A percentile compares a stretch with the other conserved stretches of the same genome.
Evolutionary conservation across 2,113 vertebrate genomes (phyloP).

Genomic region (Hemiscyllium ocellatum): DNA sequence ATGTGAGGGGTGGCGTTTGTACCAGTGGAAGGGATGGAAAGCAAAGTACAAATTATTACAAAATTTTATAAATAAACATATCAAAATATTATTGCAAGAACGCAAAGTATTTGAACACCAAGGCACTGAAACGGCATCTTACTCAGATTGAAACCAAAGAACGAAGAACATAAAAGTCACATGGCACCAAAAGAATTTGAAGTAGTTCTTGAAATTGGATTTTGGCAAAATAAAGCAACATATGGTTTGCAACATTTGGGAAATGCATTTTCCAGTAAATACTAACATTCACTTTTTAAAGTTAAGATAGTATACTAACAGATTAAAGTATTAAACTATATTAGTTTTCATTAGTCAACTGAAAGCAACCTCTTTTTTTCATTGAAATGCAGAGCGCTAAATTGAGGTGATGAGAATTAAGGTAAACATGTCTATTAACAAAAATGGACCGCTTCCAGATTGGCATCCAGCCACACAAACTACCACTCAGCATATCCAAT

Average conservation of each 20-base stretch:
- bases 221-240: not conserved
- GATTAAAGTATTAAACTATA: slow-evolving; percentile 27
- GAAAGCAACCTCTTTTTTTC: slow-evolving; percentile 9
- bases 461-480: slow-evolving; percentile 63
- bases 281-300: slow-evolving; percentile 23
- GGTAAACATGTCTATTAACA: slow-evolving; percentile 84
- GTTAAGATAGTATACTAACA: not conserved
- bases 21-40: not conserved
- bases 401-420: slow-evolving; percentile 58
- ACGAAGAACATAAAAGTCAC: not conserved
- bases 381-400: slow-evolving; percentile 42
- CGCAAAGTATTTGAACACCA: not conserved
- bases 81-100: not conserved
- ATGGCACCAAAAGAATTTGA: not conserved
- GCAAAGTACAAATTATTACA: not conserved
- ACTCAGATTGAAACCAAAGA: not conserved
- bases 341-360: not conserved
- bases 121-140: not conserved
- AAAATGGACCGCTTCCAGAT: slow-evolving; percentile 66
- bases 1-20: not conserved
- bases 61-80: not conserved
- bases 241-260: slow-evolving; percentile 24
- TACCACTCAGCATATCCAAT: slow-evolving; percentile 62
- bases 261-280: not conserved
- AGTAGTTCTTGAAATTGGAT: not conserved